Evolutionary conservation across 2,797 vertebrate genomes (phyloP).

Genomic region (Botia kubotai): DNA sequence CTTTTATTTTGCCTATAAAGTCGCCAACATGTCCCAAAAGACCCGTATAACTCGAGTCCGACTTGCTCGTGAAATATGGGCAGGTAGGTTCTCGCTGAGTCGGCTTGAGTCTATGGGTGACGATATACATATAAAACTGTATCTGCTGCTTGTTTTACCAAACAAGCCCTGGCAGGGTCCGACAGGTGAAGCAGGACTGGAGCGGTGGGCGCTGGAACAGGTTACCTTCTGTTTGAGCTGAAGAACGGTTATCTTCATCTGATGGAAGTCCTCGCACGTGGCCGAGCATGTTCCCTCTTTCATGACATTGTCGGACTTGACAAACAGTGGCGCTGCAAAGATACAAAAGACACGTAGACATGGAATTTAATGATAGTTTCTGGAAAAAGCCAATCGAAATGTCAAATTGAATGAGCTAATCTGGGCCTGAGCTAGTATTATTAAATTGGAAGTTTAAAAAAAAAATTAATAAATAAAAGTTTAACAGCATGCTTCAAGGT

Average conservation of each 20-base stretch:
- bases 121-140: slow-evolving; percentile 34
- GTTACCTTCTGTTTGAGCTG: slow-evolving; percentile 95
- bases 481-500: too few species aligned
- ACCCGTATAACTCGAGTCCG: slow-evolving; percentile 23
- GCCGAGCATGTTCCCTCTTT: slow-evolving; percentile 88
- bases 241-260: slow-evolving; percentile 91
- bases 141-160: slow-evolving; percentile 27
- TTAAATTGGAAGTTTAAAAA: too few species aligned
- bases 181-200: not conserved
- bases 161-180: slow-evolving; percentile 29
- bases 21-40: slow-evolving; percentile 52
- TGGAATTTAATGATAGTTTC: not conserved
- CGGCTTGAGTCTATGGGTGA: slow-evolving; percentile 1
- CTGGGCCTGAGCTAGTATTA: too few species aligned
- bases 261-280: slow-evolving; percentile 92
- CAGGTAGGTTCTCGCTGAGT: slow-evolving; percentile 29
- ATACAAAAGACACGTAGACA: not conserved
- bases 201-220: not conserved
- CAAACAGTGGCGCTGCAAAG: slow-evolving; percentile 79
- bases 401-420: too few species aligned
- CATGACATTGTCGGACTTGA: slow-evolving; percentile 86
- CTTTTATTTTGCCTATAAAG: slow-evolving; percentile 62
- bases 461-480: too few species aligned
- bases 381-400: too few species aligned
- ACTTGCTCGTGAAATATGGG: slow-evolving; percentile 53